Evolutionary conservation across 2,797 vertebrate genomes (phyloP), one percentile per base, ranked within the genome.

Genomic region (Natrix natrix): DNA sequence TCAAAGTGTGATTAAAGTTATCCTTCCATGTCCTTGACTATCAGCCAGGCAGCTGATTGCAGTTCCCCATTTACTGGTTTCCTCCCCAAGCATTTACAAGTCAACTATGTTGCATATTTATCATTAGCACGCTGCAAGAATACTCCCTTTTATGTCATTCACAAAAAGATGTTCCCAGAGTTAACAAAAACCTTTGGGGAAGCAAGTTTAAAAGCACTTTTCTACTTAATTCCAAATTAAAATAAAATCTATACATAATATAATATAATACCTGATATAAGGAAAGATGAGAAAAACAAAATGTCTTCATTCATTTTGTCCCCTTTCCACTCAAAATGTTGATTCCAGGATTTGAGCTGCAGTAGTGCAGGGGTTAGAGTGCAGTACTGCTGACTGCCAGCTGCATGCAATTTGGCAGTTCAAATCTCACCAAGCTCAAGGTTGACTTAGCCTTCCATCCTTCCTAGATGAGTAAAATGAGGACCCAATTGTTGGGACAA

Each of bases 21-120:
- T 48, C 12, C 26, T 87, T 95, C 12, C 0, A 1, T 88, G 89
- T 90, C 93, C 91, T 92, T 94, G 91, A 94, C 88, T 93, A 95
- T 95, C 52, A 93, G 93, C 95, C 94, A 94, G 57, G 16, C n/a
- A 54, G 57, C 43, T 8, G 43, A 92, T 8, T 90, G 92, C 0
- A 0, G 93, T 93, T 93, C 94, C 92, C 92, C 91, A 89, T 96
- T 94, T 96, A 93, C 94, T 94, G 93, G 55, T 91, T 95, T 95
- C 91, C 93, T 95, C 95, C 93, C 60, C 87, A 91, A 91, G 32
- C 94, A 97, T 97, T 95, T 97, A 96, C 94, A 96, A 96, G 95
- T 97, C 96, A 96, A 97, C 90, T 92, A 94, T 96, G 66, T 24
- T 95, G 92, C 96, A 96, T 96, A 95, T 95, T 97, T 97, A 97